These are phyloP conservation scores for Dendrophyllia cribrosa DNA, from an alignment of 64 coral and sea anemone genomes.

Conservation along the genomic window DNA sequence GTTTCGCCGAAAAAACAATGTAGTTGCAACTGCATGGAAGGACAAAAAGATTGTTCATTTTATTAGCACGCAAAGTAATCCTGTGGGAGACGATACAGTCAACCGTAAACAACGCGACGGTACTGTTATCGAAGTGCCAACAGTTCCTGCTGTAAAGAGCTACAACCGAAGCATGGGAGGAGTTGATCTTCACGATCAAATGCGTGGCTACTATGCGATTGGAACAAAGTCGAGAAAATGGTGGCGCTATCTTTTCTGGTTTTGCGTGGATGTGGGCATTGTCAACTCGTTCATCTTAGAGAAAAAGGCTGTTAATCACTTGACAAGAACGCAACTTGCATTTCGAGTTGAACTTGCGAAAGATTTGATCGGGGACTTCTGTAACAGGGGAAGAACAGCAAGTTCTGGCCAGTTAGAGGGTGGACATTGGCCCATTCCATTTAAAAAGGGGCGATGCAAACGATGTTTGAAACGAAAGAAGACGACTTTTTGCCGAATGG, in stretches of 20 bases:
- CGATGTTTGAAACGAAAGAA: conserved; percentile 21
- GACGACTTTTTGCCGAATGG: conserved; percentile 16
- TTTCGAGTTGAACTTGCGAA: conserved; percentile 48
- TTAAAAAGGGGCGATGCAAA: conserved; percentile 42
- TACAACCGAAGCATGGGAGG: too few relatives aligned
- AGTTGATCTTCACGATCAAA: too few relatives aligned
- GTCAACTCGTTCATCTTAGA: conserved; percentile 50
- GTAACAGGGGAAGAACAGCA: neutral
- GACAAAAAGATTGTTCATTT: conserved; percentile 52
- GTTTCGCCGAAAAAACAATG: conserved; percentile 25
- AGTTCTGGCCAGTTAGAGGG: neutral
- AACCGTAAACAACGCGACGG: conserved; percentile 30
- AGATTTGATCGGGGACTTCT: conserved; percentile 31
- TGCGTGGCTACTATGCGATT: conserved; percentile 13
- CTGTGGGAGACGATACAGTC: conserved; percentile 14
- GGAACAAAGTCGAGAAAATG: conserved; percentile 47
- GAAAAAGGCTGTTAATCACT: conserved; percentile 12
- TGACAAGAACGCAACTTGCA: neutral
- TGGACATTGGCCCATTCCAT: conserved; percentile 19
- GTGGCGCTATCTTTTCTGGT: conserved; percentile 58
- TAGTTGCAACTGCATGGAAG: conserved; percentile 38
- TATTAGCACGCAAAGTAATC: conserved; percentile 51
- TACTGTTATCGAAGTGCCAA: conserved; percentile 12
- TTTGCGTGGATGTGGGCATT: conserved; percentile 37
- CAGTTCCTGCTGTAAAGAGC: conserved; percentile 7